phyloP scores from a whole-genome alignment of 2,797 vertebrate species.

The Falco columbarius region DNA sequence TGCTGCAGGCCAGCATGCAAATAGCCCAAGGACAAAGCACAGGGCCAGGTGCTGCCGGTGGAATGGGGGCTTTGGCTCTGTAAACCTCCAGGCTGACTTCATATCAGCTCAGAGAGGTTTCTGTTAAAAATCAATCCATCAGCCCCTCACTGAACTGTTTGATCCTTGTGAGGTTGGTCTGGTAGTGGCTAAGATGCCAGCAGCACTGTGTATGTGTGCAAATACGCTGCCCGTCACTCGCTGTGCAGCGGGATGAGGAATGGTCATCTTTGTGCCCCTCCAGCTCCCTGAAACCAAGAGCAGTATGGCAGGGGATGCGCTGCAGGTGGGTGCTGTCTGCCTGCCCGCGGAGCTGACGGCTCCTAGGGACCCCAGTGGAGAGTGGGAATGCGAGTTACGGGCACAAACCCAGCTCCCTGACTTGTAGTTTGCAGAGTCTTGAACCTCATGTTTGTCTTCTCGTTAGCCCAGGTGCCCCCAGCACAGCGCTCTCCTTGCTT shows the following conservation, averaged over 20 bases:
- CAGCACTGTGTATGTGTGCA: not conserved
- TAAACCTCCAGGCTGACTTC: not conserved
- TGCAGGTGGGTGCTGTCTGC: no score
- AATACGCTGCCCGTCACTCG: accelerated
- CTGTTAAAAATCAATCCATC: not conserved
- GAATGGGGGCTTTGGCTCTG: not conserved
- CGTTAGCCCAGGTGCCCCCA: not conserved
- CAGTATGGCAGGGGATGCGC: not conserved
- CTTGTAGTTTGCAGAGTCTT: not conserved
- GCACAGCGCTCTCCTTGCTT: accelerated
- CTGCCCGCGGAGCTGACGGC: not conserved
- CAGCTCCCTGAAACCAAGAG: not conserved
- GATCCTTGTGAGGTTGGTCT: not conserved
- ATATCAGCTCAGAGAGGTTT: not conserved
- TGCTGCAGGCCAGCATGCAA: accelerated
- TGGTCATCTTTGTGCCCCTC: no score
- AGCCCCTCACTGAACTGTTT: no score
- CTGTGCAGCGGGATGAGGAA: not conserved
- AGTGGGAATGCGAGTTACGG: accelerated
- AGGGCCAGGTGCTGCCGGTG: not conserved
- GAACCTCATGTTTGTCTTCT: not conserved
- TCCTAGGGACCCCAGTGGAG: not conserved
- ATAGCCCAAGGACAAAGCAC: not conserved
- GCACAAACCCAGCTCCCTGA: not conserved
- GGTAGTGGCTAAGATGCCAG: not conserved